Percentiles rank a stretch among this genome's conserved stretches.
These are phyloP conservation scores for Pyrgilauda ruficollis DNA, from an alignment of 2,113 vertebrate species.

Conservation along the genomic window DNA sequence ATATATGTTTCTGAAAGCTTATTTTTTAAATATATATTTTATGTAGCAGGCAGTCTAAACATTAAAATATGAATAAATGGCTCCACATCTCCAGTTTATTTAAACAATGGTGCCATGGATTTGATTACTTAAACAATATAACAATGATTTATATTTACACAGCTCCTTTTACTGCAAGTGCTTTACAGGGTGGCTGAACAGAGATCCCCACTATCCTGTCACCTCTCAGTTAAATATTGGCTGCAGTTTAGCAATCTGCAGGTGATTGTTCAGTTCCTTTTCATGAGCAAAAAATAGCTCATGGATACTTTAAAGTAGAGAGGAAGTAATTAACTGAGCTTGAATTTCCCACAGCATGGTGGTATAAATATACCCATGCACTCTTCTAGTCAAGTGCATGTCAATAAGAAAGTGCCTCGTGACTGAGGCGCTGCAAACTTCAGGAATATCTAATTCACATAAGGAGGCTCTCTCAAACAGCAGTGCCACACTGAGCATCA, in stretches of 20 bases:
- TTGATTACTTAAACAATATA: slow-evolving; percentile 36
- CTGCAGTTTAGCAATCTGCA: not conserved
- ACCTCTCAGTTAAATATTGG: not conserved
- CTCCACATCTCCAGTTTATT: slow-evolving; percentile 6
- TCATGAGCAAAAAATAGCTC: not conserved
- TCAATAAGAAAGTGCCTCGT: not conserved
- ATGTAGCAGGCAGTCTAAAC: not conserved
- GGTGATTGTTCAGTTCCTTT: not conserved
- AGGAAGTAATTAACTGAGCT: not conserved
- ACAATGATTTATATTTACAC: slow-evolving; percentile 13
- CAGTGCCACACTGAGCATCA: not conserved
- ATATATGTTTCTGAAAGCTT: slow-evolving; percentile 12
- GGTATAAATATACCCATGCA: not conserved
- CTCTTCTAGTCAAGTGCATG: not conserved
- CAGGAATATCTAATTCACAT: not conserved
- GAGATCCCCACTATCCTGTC: not conserved
- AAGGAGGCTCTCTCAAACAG: not conserved
- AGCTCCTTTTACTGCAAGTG: not conserved
- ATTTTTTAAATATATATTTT: slow-evolving; percentile 29
- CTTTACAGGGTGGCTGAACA: not conserved
- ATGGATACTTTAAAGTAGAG: not conserved
- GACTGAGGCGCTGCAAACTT: not conserved
- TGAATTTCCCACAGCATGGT: not conserved
- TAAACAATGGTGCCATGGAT: slow-evolving; percentile 5
- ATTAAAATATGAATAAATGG: slow-evolving; percentile 30